Evolutionary conservation across 2,888 invertebrate species (phyloP).

Genomic region (Leucophora obtusa): DNA sequence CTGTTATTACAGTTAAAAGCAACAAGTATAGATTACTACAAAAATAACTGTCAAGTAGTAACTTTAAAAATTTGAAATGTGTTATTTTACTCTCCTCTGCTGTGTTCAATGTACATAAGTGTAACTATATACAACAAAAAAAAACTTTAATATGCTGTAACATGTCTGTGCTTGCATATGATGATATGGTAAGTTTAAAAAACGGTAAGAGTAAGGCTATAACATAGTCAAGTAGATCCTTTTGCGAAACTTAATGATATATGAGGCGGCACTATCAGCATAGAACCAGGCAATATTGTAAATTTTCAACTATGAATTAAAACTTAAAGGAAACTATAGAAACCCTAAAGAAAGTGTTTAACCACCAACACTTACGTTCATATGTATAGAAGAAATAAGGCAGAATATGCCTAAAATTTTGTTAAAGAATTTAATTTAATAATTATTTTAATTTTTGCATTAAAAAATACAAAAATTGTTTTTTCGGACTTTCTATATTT

Average conservation of each 20-base stretch:
- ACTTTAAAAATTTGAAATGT: no score
- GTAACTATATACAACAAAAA: neutral
- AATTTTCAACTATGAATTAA: neutral
- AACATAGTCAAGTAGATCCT: neutral
- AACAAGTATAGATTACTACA: no score
- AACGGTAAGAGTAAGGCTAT: neutral
- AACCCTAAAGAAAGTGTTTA: constrained; percentile 5
- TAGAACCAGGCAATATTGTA: constrained; percentile 21
- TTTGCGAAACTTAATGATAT: constrained; percentile 48
- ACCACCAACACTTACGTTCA: neutral
- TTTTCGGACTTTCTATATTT: no score
- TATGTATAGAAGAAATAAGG: neutral
- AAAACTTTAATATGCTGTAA: neutral
- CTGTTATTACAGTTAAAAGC: no score
- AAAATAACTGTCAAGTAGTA: no score
- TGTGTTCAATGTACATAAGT: neutral
- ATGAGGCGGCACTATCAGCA: constrained; percentile 58
- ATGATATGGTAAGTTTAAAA: constrained; percentile 8
- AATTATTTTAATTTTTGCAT: neutral
- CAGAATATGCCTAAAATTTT: neutral
- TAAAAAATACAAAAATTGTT: constrained; percentile 3
- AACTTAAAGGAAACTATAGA: neutral
- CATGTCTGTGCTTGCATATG: constrained; percentile 18
- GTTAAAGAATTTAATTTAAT: neutral
- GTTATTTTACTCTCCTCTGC: neutral